Percentiles rank a stretch among this genome's conserved stretches.
Conservation (phyloP, 2,113 vertebrate species). For the Poeciliopsis retropinna region DNA sequence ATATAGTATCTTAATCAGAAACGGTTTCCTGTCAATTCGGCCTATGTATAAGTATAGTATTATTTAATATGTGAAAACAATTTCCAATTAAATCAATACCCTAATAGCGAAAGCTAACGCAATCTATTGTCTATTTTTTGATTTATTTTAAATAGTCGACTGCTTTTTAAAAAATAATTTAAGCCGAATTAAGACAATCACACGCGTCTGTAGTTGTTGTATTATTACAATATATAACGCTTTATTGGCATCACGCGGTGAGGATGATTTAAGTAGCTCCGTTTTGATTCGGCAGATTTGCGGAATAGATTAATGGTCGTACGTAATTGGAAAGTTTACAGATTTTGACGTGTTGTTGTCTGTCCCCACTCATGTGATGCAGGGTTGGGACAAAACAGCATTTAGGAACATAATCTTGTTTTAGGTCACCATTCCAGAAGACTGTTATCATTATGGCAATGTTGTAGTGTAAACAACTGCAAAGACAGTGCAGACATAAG, state of each 20-base stretch:
- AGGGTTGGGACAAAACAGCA: neutral
- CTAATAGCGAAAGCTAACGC: neutral
- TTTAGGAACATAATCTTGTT: neutral
- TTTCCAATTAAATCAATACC: neutral
- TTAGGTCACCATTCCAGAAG: neutral
- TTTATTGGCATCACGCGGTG: neutral
- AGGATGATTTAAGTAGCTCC: neutral
- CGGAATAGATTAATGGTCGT: neutral
- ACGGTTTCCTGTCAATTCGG: conserved; percentile 18
- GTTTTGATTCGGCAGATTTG: neutral
- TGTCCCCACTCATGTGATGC: conserved; percentile 8
- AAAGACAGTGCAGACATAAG: neutral
- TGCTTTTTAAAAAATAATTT: rapidly evolving
- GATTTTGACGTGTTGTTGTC: conserved; percentile 12
- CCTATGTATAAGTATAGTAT: neutral
- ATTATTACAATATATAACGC: rapidly evolving
- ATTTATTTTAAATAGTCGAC: neutral
- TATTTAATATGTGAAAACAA: neutral
- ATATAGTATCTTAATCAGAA: rapidly evolving
- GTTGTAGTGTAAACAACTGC: neutral
- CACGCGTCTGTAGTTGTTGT: rapidly evolving
- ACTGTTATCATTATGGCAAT: neutral
- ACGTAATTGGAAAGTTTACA: conserved; percentile 24
- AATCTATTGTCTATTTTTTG: neutral
- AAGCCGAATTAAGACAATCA: neutral